Base-by-base conservation (phyloP, 2,888 invertebrate species). In the Diadegma fenestrale region DNA sequence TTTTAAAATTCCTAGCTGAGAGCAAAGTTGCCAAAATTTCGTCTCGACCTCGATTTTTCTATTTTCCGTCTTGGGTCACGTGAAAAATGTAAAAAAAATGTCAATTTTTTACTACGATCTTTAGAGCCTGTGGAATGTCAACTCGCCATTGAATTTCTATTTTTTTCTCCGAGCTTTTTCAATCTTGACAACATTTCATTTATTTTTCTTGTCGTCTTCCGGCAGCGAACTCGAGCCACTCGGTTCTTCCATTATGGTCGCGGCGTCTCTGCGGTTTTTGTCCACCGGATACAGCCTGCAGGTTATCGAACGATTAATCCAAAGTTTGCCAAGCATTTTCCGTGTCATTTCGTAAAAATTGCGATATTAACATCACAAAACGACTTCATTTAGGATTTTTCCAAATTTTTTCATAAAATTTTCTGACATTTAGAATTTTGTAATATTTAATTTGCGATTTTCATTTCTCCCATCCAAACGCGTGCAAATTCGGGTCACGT, bases 251-350 rank as follows among this genome's bases (percentile, higher is more conserved):
- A 94, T 95, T 93, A 96, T 95, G 43, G 94, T 91, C 0, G 95
- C 95, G 5, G 95, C 97, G 93, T 99, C 99, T 17, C 96, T 95
- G 78, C 99, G 96, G 6, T 95, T 96, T 91, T 97, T 97, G 94
- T 99, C 99, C 2, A 99, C 99, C 14, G 99, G 99, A 93, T 99
- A 99, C 81, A 99, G 94, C 97, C 97, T 97, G 89, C 82, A 94
- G 17, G 26, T 14, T 7, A 26, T 26, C 14, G 7, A 45, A 45
- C 45, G 10, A 75, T 69, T 19, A 58, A 68, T 48, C 33, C 7
- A 4, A 33, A 33, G 33, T 33, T 33, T 33, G 33, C 3, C 33
- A 33, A 33, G 5, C 33, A 4, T 33, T 33, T 33, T 3, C 6
- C 6, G 4, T 5, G 33, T 6, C 0, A 33, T 33, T 33, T 6